Evolutionary conservation across 2,113 vertebrate species (phyloP).

Genomic region (Vicugna pacos): DNA sequence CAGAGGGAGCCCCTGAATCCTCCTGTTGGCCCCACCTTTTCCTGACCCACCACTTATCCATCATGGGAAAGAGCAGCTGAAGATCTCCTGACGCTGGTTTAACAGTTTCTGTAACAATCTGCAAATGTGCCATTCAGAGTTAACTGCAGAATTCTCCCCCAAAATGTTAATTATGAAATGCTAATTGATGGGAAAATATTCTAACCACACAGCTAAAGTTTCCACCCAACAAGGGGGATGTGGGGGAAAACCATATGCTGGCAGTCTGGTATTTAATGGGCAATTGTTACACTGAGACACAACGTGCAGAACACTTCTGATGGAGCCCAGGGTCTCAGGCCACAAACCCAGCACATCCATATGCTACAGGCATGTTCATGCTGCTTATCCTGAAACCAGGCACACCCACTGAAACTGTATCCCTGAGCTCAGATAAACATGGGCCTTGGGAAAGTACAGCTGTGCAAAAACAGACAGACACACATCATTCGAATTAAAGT

Average conservation of each 20-base stretch:
- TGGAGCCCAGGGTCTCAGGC: neutral
- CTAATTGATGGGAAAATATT: conserved; percentile 71
- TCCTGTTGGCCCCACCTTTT: neutral
- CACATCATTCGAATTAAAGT: neutral
- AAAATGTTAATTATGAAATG: conserved; percentile 41
- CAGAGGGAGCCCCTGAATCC: neutral
- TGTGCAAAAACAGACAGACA: neutral
- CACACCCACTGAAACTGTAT: conserved; percentile 55
- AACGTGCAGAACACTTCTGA: conserved; percentile 1
- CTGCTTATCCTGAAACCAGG: conserved; percentile 44
- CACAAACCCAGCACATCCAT: conserved; percentile 16
- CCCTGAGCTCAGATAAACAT: conserved; percentile 18
- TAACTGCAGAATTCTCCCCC: conserved; percentile 46
- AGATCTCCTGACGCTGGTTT: neutral
- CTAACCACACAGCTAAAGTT: conserved; percentile 60
- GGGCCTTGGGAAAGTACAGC: conserved; percentile 62
- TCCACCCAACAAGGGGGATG: conserved; percentile 55
- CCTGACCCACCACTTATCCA: conserved; percentile 12
- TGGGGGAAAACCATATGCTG: conserved; percentile 16
- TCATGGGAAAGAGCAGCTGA: conserved; percentile 33
- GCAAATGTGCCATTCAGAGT: conserved; percentile 28
- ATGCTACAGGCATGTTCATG: conserved; percentile 31
- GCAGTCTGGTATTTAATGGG: conserved; percentile 59
- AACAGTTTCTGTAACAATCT: conserved; percentile 43
- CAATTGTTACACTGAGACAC: conserved; percentile 53